Conservation (phyloP, 2,888 invertebrate genomes). For the Loripinus fragilis region DNA sequence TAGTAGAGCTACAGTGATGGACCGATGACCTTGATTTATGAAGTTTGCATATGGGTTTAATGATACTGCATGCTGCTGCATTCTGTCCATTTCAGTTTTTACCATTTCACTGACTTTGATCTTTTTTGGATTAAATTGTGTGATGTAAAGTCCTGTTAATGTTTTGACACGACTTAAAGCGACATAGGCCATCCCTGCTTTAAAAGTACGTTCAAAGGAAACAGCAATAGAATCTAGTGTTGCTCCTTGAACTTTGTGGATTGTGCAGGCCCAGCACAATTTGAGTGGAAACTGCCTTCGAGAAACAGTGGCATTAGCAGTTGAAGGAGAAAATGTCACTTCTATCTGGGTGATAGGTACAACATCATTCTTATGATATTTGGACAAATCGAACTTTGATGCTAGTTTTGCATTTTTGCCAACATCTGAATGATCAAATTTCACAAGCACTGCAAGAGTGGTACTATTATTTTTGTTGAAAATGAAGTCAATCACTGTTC, state of each 20-base stretch:
- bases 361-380: background rate
- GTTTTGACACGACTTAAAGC: constrained; percentile 5
- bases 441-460: background rate
- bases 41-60: constrained; percentile 12
- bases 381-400: constrained; percentile 20
- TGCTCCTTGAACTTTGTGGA: constrained; percentile 31
- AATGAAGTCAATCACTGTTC: constrained; percentile 1
- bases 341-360: constrained; percentile 19
- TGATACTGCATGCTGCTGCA: background rate
- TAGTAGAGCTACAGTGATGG: constrained; percentile 13
- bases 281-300: constrained; percentile 30
- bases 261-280: constrained; percentile 20
- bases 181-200: constrained; percentile 27
- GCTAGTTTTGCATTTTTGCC: constrained; percentile 20
- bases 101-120: constrained; percentile 1
- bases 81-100: background rate
- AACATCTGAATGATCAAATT: constrained; percentile 2
- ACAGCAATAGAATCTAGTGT: constrained; percentile 23
- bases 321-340: constrained; percentile 20
- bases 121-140: constrained; percentile 1
- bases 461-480: background rate
- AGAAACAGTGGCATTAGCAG: background rate
- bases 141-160: background rate
- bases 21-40: background rate
- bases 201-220: constrained; percentile 17